These are phyloP conservation scores for Zoanthus gigantus DNA, from an alignment of 92 coral and sea anemone genomes.

Conservation along the genomic window DNA sequence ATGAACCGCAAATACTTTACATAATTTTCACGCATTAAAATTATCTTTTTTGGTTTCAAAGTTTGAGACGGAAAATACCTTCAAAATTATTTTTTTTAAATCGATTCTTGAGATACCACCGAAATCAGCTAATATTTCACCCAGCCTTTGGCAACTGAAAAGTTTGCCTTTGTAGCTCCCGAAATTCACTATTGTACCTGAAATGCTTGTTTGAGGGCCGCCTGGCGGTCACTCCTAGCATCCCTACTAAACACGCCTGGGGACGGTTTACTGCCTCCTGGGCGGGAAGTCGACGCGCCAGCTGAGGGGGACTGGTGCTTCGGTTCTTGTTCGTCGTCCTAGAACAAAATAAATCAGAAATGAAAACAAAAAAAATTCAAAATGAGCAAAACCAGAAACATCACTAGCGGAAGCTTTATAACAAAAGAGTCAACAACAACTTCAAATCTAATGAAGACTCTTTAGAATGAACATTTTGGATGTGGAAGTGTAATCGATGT, in stretches of 20 bases:
- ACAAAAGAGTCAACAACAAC: not conserved
- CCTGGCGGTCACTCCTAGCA: conserved; percentile 82
- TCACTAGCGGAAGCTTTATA: not conserved
- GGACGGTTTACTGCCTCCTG: conserved; percentile 43
- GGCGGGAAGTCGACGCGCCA: conserved; percentile 21
- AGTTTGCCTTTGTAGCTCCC: not conserved
- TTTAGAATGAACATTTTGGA: no score
- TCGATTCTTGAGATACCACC: not conserved
- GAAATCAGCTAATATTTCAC: not conserved
- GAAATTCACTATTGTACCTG: conserved; percentile 57
- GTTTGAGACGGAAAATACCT: no score
- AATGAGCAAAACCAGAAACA: not conserved
- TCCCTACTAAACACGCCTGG: conserved; percentile 77
- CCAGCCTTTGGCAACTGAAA: not conserved
- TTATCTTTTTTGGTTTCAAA: no score
- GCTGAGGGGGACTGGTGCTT: conserved; percentile 34
- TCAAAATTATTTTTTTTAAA: no score
- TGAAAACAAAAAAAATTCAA: not conserved
- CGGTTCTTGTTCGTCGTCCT: conserved; percentile 36
- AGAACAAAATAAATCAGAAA: not conserved
- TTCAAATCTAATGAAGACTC: not conserved
- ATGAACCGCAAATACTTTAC: no score
- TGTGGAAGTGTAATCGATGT: no score
- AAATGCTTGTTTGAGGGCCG: conserved; percentile 93
- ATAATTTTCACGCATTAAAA: no score